Base-by-base conservation (phyloP, 2,888 invertebrate species). In the Anagyrus pseudococci region DNA sequence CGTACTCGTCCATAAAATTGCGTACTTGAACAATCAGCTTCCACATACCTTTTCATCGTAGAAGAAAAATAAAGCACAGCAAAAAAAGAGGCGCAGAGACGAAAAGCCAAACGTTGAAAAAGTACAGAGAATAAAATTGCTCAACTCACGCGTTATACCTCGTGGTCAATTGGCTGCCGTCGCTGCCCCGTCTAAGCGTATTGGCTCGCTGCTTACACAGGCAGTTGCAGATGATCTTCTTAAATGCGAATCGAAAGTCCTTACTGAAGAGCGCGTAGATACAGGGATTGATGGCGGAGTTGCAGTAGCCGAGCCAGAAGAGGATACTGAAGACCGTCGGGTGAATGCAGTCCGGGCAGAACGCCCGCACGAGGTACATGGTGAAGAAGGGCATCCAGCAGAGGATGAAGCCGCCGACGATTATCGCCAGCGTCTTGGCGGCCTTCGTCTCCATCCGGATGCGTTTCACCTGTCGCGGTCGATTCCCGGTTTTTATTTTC, bases 331-430 rank as follows among this genome's bases (percentile, higher is more conserved):
- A 96, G 59, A 95, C 85, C 61, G 94, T 84, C 0, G 90, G 89
- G 68, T 92, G 89, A 41, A 96, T 93, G 81, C 95, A 95, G 65
- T 90, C 86, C 46, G 87, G 89, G 78, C 93, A 94, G 79, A 94
- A 96, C 0, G 95, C 96, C 13, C 94, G 86, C 58, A 96, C 87
- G 50, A 96, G 86, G 81, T 97, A 97, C 83, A 96, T 93, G 48
- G 95, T 94, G 84, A 98, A 96, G 84, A 98, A 98, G 0, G 97
- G 97, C 60, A 96, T 85, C 98, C 98, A 98, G 82, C 98, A 98
- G 75, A 93, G 87, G 57, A 98, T 94, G 83, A 98, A 98, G 54
- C 96, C 93, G 0, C 98, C 98, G 0, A 98, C 97, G 69, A 98
- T 97, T 69, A 98, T 96, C 65, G 95, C 97, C 56, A 98, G 84